Percentiles rank a stretch among this genome's conserved stretches.
Conservation (phyloP, 1,140 invertebrate genomes). For the Eueides isabella region DNA sequence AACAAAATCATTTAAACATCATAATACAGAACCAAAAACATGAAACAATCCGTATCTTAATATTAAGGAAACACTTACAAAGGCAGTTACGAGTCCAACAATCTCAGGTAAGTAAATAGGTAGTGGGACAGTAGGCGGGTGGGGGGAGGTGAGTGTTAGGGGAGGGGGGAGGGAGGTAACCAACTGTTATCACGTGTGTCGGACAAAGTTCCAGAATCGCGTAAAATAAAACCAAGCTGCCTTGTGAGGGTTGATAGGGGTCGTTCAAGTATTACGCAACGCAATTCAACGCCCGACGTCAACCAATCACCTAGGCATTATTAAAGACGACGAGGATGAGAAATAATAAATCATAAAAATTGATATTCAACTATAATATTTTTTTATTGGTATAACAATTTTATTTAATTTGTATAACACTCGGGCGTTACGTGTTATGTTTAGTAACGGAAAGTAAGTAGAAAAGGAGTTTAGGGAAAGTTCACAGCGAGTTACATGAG, state of each 20-base stretch:
- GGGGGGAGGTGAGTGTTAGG: not conserved
- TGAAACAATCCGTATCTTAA: slow-evolving; percentile 31
- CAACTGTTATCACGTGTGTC: slow-evolving; percentile 1
- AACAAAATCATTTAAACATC: slow-evolving; percentile 8
- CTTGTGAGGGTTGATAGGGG: slow-evolving; percentile 84
- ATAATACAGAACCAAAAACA: slow-evolving; percentile 20
- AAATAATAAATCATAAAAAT: no score
- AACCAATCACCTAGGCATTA: no score
- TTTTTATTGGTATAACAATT: no score
- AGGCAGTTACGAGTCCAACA: slow-evolving; percentile 30
- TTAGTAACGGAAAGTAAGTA: no score
- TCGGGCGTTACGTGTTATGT: no score
- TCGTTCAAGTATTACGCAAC: slow-evolving; percentile 10
- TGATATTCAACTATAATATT: no score
- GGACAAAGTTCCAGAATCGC: slow-evolving; percentile 22
- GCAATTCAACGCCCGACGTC: no score
- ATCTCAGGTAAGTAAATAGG: not conserved
- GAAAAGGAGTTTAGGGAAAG: no score
- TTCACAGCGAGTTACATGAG: no score
- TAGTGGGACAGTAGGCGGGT: not conserved
- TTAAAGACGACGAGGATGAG: no score
- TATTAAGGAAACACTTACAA: slow-evolving; percentile 28
- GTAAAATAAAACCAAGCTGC: slow-evolving; percentile 80
- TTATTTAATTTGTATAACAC: no score
- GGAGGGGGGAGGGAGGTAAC: not conserved